phyloP scores from a whole-genome alignment of 1,140 invertebrate species.

The Sesamia nonagrioides region DNA sequence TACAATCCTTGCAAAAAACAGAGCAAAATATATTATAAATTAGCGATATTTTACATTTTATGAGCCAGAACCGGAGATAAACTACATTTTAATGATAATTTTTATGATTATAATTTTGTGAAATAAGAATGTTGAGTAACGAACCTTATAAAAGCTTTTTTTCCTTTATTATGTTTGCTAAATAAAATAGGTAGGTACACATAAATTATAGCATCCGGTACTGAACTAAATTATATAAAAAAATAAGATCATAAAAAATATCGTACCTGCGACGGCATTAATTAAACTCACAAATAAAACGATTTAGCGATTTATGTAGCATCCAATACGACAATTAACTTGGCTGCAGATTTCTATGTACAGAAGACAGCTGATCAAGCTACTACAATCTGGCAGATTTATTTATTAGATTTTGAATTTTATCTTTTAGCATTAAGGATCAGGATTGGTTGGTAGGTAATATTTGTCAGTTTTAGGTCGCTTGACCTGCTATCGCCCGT shows the following conservation, averaged over 20 bases:
- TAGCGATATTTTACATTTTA: slow-evolving; percentile 29
- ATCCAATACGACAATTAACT: background rate
- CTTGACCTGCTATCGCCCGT: too few relatives aligned
- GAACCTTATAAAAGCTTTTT: background rate
- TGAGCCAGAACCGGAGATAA: background rate
- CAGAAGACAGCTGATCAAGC: too few relatives aligned
- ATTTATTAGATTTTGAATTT: too few relatives aligned
- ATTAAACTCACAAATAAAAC: background rate
- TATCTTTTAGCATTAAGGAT: too few relatives aligned
- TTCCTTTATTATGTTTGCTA: background rate
- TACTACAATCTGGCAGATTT: too few relatives aligned
- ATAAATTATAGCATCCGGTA: slow-evolving; percentile 10
- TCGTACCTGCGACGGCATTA: background rate
- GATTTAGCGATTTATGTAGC: background rate
- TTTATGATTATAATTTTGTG: background rate
- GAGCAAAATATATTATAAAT: background rate
- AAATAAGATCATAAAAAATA: background rate
- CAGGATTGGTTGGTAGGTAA: too few relatives aligned
- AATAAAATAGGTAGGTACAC: background rate
- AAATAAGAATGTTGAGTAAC: background rate
- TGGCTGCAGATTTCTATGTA: background rate
- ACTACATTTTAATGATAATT: slow-evolving; percentile 27
- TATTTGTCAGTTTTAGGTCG: too few relatives aligned
- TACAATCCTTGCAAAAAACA: background rate
- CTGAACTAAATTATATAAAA: background rate